phyloP scores from a whole-genome alignment of 2,113 vertebrate genomes.

The Madoqua kirkii region DNA sequence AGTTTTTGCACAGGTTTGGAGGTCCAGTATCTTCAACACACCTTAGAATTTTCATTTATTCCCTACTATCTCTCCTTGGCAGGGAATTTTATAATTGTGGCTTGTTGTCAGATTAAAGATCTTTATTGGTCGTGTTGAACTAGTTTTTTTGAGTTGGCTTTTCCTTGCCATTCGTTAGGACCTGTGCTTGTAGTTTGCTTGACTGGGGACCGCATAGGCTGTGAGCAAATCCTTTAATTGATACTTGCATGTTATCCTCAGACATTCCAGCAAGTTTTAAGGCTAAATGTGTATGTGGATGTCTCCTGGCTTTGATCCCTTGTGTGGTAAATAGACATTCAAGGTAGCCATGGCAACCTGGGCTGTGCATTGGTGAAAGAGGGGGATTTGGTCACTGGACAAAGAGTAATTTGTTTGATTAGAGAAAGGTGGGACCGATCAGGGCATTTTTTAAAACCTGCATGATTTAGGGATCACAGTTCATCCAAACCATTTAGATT shows the following conservation, averaged over 20 bases:
- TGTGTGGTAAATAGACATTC: conserved; percentile 87
- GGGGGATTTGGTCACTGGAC: conserved; percentile 76
- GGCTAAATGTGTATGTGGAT: conserved; percentile 67
- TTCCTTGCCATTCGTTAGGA: background rate
- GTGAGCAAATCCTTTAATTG: conserved; percentile 86
- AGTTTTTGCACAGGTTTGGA: conserved; percentile 65
- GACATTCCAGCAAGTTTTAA: conserved; percentile 82
- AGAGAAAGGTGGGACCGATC: conserved; percentile 78
- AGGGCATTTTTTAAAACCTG: conserved; percentile 60
- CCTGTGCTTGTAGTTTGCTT: background rate
- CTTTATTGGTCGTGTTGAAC: conserved; percentile 45
- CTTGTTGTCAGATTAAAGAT: background rate
- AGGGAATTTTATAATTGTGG: conserved; percentile 4
- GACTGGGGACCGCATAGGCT: conserved; percentile 53
- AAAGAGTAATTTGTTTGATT: conserved; percentile 87
- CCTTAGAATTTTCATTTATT: conserved; percentile 56
- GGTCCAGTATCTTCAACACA: conserved; percentile 56
- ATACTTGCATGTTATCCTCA: conserved; percentile 80
- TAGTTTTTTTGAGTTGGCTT: conserved; percentile 27
- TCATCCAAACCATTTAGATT: conserved; percentile 55
- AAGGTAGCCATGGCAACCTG: conserved; percentile 87
- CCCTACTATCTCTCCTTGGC: conserved; percentile 25
- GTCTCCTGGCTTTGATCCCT: conserved; percentile 87
- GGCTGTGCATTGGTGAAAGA: conserved; percentile 80
- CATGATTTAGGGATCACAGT: conserved; percentile 58